Base-by-base conservation (phyloP, 2,113 vertebrate genomes). In the Smithornis capensis region DNA sequence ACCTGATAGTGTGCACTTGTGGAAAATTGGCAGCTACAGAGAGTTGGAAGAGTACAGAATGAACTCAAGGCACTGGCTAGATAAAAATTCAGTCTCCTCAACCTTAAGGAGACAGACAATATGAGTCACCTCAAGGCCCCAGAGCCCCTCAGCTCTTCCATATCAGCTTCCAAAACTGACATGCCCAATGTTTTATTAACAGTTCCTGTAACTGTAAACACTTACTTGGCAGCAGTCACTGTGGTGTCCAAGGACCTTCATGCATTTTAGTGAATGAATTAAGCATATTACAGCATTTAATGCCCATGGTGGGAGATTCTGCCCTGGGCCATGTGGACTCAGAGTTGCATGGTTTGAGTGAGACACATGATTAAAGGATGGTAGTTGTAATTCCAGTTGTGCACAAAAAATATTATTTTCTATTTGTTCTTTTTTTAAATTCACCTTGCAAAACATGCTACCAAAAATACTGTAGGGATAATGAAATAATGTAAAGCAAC, bases 401-500 rank as follows among this genome's bases (percentile, higher is more conserved):
- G 33, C 53, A 35, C 31, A 83, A 83, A 74, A 71, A 93, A 52
- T 29, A 91, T 92, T 71, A 76, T 96, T 92, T 90, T 76, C 35
- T 68, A 60, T 87, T 94, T 65, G 4, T 56, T 94, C 80, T 59
- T 28, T 74, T 92, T 90, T 81, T 44, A 90, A 92, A 89, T 74
- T 82, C 24, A 73, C 55, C 55, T 79, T 92, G 71, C 24, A 74
- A 85, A 94, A 87, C 31, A 69, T 83, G 78, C 50, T 78, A n/a
- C n/a, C n/a, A 88, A 85, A 95, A 90, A 78, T 90, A 83, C 81
- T 5, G 0, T 63, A 83, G 90, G 55, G 64, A 83, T 94, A 88
- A 83, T 64, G 76, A 92, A 97, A 93, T 63, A 81, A 95, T 60
- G 65, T 71, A 95, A 94, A 92, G 71, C 74, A 96, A 83, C 2